Conservation (phyloP, 2,888 invertebrate genomes). For the Antitype chi region DNA sequence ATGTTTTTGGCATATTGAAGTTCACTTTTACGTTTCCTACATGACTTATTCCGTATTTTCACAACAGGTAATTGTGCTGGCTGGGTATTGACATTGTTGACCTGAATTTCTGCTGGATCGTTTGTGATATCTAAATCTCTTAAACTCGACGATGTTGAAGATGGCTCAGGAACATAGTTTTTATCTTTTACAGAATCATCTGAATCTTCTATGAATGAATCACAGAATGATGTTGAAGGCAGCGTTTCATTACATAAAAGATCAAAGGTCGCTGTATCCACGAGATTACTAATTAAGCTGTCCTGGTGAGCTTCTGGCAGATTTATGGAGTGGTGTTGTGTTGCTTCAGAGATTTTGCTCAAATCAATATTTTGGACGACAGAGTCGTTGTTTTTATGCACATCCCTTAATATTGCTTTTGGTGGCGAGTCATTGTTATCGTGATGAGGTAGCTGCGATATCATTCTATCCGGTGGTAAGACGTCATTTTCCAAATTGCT, state of each 20-base stretch:
- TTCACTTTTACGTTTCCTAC: slow-evolving; percentile 25
- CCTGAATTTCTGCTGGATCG: slow-evolving; percentile 34
- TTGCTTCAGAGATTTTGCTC: slow-evolving; percentile 32
- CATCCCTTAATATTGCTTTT: slow-evolving; percentile 30
- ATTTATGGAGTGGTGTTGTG: slow-evolving; percentile 29
- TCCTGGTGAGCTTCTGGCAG: slow-evolving; percentile 28
- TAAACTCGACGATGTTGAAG: slow-evolving; percentile 24
- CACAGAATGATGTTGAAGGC: slow-evolving; percentile 27
- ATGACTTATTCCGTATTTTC: slow-evolving; percentile 30
- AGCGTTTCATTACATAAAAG: slow-evolving; percentile 33
- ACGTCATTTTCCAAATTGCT: slow-evolving; percentile 32
- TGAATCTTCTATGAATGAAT: slow-evolving; percentile 28
- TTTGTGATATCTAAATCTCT: slow-evolving; percentile 25
- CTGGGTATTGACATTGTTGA: slow-evolving; percentile 23
- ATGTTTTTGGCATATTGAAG: slow-evolving; percentile 28
- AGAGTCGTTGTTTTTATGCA: slow-evolving; percentile 27
- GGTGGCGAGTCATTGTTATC: slow-evolving; percentile 32
- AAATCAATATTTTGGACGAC: slow-evolving; percentile 35
- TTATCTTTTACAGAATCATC: slow-evolving; percentile 36
- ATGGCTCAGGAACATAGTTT: slow-evolving; percentile 24
- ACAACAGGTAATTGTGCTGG: slow-evolving; percentile 12
- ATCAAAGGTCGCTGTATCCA: slow-evolving; percentile 31
- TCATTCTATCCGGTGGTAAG: slow-evolving; percentile 33
- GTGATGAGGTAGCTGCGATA: slow-evolving; percentile 30
- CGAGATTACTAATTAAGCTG: slow-evolving; percentile 29